phyloP scores from a whole-genome alignment of 1,140 invertebrate genomes.

The Aphidius ervi region DNA sequence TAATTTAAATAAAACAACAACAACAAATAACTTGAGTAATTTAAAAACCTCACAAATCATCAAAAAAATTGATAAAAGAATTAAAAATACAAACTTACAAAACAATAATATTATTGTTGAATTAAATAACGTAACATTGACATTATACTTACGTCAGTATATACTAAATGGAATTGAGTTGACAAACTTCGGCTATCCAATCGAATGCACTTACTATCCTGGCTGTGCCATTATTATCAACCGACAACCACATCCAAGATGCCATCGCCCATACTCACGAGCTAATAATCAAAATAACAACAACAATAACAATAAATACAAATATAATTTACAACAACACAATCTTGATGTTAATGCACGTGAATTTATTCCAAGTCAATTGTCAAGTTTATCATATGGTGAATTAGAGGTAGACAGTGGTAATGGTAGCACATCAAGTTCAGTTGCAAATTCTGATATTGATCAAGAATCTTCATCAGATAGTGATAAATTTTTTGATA shows the following conservation, averaged over 20 bases:
- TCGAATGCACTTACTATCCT: slow-evolving; percentile 58
- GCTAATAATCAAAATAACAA: background rate
- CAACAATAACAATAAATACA: too few relatives aligned
- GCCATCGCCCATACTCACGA: background rate
- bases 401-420: slow-evolving; percentile 27
- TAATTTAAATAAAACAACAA: too few relatives aligned
- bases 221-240: slow-evolving; percentile 58
- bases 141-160: slow-evolving; percentile 56
- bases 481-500: slow-evolving; percentile 45
- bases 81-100: too few relatives aligned
- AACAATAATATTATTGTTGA: too few relatives aligned
- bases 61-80: too few relatives aligned
- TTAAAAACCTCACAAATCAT: too few relatives aligned
- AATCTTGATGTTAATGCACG: slow-evolving; percentile 61
- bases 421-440: slow-evolving; percentile 28
- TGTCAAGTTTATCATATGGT: slow-evolving; percentile 16
- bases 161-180: slow-evolving; percentile 63
- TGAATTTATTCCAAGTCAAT: slow-evolving; percentile 58
- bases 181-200: slow-evolving; percentile 68
- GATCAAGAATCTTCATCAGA: slow-evolving; percentile 49
- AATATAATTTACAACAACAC: slow-evolving; percentile 23
- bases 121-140: slow-evolving; percentile 41
- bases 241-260: background rate
- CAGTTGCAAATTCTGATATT: slow-evolving; percentile 34
- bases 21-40: too few relatives aligned